Evolutionary conservation across 2,888 invertebrate genomes (phyloP).

Genomic region (Augiades crinisus): DNA sequence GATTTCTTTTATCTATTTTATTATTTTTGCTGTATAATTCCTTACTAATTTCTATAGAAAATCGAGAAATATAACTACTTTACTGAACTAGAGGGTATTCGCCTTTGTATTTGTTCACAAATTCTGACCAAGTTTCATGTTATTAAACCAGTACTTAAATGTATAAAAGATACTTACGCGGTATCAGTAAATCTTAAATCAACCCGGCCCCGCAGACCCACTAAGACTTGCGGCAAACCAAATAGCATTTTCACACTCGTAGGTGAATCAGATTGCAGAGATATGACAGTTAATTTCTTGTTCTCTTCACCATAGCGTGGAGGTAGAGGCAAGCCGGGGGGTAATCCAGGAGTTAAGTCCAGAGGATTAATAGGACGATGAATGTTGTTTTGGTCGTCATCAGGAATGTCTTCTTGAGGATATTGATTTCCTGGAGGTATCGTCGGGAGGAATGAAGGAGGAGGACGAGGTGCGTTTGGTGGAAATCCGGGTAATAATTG

Average conservation of each 20-base stretch:
- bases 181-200: slow-evolving; percentile 92
- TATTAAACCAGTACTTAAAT: too few species aligned
- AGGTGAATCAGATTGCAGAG: slow-evolving; percentile 88
- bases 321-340: slow-evolving; percentile 52
- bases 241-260: slow-evolving; percentile 91
- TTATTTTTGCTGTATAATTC: too few species aligned
- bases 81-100: too few species aligned
- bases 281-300: slow-evolving; percentile 77
- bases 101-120: too few species aligned
- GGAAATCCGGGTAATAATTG: slow-evolving; percentile 43
- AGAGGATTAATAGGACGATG: slow-evolving; percentile 50
- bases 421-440: slow-evolving; percentile 64
- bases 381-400: slow-evolving; percentile 61
- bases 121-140: too few species aligned
- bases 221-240: slow-evolving; percentile 89
- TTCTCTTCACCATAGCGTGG: slow-evolving; percentile 59
- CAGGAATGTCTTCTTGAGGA: slow-evolving; percentile 58
- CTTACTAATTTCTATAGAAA: too few species aligned
- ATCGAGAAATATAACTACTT: too few species aligned
- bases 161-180: slow-evolving; percentile 74
- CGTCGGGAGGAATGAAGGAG: slow-evolving; percentile 66
- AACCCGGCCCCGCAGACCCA: slow-evolving; percentile 92
- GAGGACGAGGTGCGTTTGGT: slow-evolving; percentile 39
- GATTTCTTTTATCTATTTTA: too few species aligned
- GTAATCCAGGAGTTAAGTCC: slow-evolving; percentile 45